Percentiles rank a stretch among this genome's conserved stretches.
Evolutionary conservation across 1,140 invertebrate genomes (phyloP).

Genomic region (Lepidurus arcticus): DNA sequence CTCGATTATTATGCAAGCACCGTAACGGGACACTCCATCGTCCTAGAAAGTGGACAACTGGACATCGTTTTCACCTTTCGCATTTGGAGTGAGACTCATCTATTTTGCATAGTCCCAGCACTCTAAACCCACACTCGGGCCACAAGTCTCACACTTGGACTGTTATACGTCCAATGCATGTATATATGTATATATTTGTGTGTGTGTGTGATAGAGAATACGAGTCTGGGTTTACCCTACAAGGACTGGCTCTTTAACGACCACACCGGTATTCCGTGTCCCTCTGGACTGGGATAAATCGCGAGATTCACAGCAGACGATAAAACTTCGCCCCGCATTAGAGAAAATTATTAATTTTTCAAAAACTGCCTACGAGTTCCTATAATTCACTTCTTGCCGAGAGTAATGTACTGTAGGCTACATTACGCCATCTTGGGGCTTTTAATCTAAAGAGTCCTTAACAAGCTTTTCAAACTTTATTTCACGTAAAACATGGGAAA

Average conservation of each 20-base stretch:
- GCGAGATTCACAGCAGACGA: neutral
- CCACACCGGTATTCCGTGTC: neutral
- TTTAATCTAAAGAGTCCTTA: no score
- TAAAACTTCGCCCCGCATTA: no score
- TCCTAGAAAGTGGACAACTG: neutral
- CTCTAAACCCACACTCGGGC: neutral
- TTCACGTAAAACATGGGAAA: no score
- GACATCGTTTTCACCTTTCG: constrained; percentile 18
- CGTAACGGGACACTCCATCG: constrained; percentile 16
- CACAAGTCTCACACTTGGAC: constrained; percentile 12
- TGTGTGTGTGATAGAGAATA: neutral
- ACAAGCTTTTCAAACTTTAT: no score
- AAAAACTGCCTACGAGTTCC: no score
- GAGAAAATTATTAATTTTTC: no score
- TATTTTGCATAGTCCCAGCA: neutral
- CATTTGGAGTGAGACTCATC: constrained; percentile 8
- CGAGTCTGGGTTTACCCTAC: neutral
- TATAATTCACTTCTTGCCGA: no score
- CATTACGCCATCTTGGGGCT: no score
- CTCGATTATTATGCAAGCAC: constrained; percentile 18
- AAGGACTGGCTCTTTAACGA: constrained; percentile 7
- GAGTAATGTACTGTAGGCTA: no score
- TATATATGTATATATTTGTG: neutral
- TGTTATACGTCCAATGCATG: neutral
- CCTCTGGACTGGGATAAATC: neutral